Base-by-base conservation (phyloP, 2,797 vertebrate species). In the Acipenser transmontanus region DNA sequence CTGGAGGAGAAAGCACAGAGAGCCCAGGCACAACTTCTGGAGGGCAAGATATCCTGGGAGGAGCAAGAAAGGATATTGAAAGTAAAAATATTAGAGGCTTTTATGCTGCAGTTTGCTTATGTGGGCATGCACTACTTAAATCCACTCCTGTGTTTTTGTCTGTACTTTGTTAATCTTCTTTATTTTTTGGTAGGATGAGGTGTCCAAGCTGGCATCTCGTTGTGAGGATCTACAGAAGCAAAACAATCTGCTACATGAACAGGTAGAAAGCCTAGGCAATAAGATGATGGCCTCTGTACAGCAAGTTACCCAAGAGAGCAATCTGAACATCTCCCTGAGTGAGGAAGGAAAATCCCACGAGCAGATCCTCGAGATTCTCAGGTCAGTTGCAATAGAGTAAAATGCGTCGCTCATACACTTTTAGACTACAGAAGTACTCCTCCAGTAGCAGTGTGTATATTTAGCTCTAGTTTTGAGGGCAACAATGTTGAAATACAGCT, bases 301-400 rank as follows among this genome's bases (percentile, higher is more conserved):
- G 57, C 91, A 84, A 68, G 80, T 85, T 7, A 65, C 83, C 17
- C 88, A 77, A 8, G 83, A 88, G 50, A 80, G 82, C 70, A 72
- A 88, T 0, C 69, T 93, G 59, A 96, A 95, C 62, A 67, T 94
- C 34, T 95, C 95, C 64, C 78, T 97, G 17, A 90, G 74, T 6
- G 96, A 98, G 71, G 96, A 99, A 76, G 92, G 91, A 66, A 97
- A 95, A 82, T 98, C 97, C 61, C 93, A 97, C 74, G 97, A 99
- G 34, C 97, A 98, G 71, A 85, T 99, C 59, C 84, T 99, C 49
- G 96, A 99, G 87, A 98, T 99, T 77, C 92, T 99, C 67, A 88
- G 94, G 97, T 98, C 34, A 34, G 34, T 34, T 34, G 34, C 34
- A 34, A 4, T 34, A 34, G 34, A 34, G 4, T 34, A 34, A 34